These are phyloP conservation scores for Nephrotoma appendiculata DNA, from an alignment of 2,888 invertebrate species.

Conservation along the genomic window DNA sequence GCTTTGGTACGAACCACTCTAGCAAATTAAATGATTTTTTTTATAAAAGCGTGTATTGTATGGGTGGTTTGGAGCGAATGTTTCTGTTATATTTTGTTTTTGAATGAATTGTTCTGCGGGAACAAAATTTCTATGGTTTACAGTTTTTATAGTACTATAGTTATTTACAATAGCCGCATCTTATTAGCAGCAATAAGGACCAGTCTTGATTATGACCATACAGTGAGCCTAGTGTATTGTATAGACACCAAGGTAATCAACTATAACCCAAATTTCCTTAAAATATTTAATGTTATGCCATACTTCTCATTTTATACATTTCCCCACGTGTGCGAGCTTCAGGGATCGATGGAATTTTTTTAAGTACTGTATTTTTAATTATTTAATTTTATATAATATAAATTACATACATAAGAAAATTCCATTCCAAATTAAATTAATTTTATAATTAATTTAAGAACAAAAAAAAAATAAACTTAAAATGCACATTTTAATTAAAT, in stretches of 20 bases:
- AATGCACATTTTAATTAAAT: not conserved
- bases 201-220: no score
- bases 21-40: no score
- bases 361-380: not conserved
- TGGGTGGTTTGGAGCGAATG: no score
- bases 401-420: not conserved
- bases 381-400: not conserved
- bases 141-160: no score
- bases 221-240: no score
- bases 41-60: no score
- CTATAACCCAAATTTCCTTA: not conserved
- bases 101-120: no score
- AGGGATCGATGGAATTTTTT: not conserved
- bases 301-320: not conserved
- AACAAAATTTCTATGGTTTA: no score
- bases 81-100: no score
- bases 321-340: not conserved
- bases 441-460: not conserved
- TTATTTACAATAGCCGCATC: no score
- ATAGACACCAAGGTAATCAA: not conserved
- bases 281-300: not conserved
- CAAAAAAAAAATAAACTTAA: not conserved
- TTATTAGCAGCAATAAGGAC: no score
- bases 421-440: not conserved
- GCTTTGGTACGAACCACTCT: no score